A percentile compares a stretch with the other conserved stretches of the same genome.
Conservation (phyloP, 2,888 invertebrate genomes). For the Scaptomyza caliginosa region DNA sequence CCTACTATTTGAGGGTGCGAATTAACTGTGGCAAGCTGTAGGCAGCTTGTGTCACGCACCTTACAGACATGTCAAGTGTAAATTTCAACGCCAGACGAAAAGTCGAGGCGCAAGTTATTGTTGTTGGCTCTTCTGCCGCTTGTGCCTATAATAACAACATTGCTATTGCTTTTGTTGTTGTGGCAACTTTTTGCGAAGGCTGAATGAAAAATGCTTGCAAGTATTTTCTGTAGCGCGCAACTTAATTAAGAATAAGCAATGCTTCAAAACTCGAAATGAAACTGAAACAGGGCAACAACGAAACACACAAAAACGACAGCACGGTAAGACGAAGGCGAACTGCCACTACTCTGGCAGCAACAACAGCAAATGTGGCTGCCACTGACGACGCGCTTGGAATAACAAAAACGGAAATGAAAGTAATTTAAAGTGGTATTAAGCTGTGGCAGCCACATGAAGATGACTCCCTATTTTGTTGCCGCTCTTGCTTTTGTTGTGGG, state of each 20-base stretch:
- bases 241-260: slow-evolving; percentile 71
- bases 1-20: slow-evolving; percentile 19
- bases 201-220: slow-evolving; percentile 36
- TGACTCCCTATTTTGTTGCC: slow-evolving; percentile 22
- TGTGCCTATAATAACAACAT: not conserved
- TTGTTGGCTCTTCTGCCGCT: no score
- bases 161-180: slow-evolving; percentile 21
- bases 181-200: slow-evolving; percentile 21
- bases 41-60: slow-evolving; percentile 19
- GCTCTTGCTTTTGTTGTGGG: not conserved
- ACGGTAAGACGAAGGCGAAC: not conserved
- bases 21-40: not conserved
- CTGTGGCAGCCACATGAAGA: slow-evolving; percentile 45
- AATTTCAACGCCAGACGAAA: slow-evolving; percentile 34
- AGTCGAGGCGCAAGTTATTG: slow-evolving; percentile 16
- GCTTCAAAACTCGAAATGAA: slow-evolving; percentile 49
- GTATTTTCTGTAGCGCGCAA: slow-evolving; percentile 45
- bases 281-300: slow-evolving; percentile 27
- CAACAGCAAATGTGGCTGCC: slow-evolving; percentile 12
- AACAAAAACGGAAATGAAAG: slow-evolving; percentile 74
- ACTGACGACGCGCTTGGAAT: slow-evolving; percentile 67
- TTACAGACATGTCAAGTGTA: slow-evolving; percentile 38
- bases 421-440: slow-evolving; percentile 74
- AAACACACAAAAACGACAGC: not conserved
- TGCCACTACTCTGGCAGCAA: slow-evolving; percentile 2